Evolutionary conservation across 2,797 vertebrate species (phyloP).

Genomic region (Antrozous pallidus): DNA sequence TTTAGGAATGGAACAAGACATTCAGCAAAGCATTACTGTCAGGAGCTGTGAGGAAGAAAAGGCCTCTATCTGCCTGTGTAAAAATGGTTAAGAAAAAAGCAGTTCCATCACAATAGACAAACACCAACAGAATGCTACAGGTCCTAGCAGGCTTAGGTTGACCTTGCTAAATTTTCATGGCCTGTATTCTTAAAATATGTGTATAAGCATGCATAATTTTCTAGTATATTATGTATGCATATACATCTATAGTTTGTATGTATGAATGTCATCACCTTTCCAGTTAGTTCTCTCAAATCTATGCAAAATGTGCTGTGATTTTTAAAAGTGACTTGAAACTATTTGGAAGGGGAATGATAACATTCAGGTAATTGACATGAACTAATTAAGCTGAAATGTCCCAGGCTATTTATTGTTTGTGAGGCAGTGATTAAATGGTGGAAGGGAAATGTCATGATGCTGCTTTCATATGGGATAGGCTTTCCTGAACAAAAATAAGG

Average conservation of each 20-base stretch:
- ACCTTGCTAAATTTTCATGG: background rate
- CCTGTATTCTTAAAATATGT: background rate
- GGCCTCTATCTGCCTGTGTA: background rate
- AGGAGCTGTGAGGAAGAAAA: background rate
- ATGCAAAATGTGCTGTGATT: constrained; percentile 22
- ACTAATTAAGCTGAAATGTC: constrained; percentile 49
- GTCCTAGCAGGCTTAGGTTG: background rate
- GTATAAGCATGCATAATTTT: background rate
- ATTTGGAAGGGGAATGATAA: constrained; percentile 25
- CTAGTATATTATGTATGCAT: background rate
- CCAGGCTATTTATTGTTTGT: constrained; percentile 41
- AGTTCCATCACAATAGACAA: background rate
- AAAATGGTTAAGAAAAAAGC: background rate
- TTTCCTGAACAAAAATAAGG: constrained; percentile 30
- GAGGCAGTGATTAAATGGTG: constrained; percentile 22
- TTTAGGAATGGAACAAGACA: background rate
- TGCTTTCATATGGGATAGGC: background rate
- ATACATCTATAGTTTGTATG: background rate
- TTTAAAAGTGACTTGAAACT: constrained; percentile 35
- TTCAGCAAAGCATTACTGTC: background rate
- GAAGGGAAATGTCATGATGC: background rate
- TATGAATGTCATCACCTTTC: background rate
- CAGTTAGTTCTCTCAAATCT: constrained; percentile 3
- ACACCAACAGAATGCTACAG: background rate
- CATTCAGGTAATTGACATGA: constrained; percentile 29